phyloP scores from a whole-genome alignment of 2,113 vertebrate genomes.

The Aegithalos caudatus region DNA sequence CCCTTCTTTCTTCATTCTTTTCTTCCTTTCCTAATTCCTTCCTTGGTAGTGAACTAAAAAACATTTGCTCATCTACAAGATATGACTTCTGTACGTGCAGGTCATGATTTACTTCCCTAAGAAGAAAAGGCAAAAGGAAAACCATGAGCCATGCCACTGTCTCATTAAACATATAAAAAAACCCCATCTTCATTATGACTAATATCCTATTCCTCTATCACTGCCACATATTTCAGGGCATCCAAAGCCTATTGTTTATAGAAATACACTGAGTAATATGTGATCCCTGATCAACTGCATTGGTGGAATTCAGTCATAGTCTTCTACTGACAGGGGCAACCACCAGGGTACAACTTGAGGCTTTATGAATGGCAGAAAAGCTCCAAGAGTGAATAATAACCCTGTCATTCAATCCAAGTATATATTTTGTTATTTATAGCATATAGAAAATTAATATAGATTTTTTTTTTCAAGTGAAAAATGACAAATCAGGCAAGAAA shows the following conservation, averaged over 20 bases:
- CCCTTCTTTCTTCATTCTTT: neutral
- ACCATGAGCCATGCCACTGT: neutral
- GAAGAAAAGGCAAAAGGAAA: neutral
- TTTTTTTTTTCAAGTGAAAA: constrained; percentile 46
- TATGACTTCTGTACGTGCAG: neutral
- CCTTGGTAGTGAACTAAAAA: neutral
- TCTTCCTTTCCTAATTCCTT: neutral
- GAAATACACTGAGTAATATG: constrained; percentile 41
- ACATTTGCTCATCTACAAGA: neutral
- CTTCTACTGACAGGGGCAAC: neutral
- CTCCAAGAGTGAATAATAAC: constrained; percentile 49
- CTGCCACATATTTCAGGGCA: constrained; percentile 58
- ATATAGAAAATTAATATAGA: constrained; percentile 30
- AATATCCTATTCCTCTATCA: constrained; percentile 53
- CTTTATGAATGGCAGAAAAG: constrained; percentile 62
- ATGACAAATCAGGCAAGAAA: constrained; percentile 64
- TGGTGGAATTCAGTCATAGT: constrained; percentile 38
- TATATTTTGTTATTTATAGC: constrained; percentile 63
- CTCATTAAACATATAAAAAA: constrained; percentile 44
- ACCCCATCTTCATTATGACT: constrained; percentile 55
- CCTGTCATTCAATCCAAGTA: constrained; percentile 50
- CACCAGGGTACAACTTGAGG: constrained; percentile 30
- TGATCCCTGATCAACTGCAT: constrained; percentile 31
- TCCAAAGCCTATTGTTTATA: constrained; percentile 55
- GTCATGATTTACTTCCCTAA: constrained; percentile 51